These are phyloP conservation scores for Sprattus sprattus DNA, from an alignment of 2,113 vertebrate genomes.

Conservation along the genomic window DNA sequence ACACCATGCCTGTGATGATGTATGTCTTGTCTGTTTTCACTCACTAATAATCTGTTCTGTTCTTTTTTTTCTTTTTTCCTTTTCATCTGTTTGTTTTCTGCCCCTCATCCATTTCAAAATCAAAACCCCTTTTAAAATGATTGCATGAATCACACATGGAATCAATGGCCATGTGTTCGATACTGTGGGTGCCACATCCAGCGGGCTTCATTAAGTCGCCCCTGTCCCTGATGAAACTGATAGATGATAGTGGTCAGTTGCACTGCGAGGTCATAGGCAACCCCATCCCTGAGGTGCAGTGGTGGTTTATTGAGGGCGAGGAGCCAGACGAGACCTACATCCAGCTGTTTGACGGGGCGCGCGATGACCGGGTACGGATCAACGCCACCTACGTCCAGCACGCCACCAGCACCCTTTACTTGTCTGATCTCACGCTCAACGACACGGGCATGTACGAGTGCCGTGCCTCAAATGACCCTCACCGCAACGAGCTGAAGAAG, in stretches of 20 bases:
- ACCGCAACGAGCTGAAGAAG: slow-evolving; percentile 89
- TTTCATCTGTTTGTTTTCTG: slow-evolving; percentile 47
- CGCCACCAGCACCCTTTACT: slow-evolving; percentile 79
- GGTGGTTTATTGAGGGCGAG: slow-evolving; percentile 84
- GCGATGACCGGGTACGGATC: slow-evolving; percentile 78
- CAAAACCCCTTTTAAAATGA: slow-evolving; percentile 49
- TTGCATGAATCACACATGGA: slow-evolving; percentile 23
- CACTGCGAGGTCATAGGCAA: slow-evolving; percentile 87
- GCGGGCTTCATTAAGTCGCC: slow-evolving; percentile 87
- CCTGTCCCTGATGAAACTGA: slow-evolving; percentile 79
- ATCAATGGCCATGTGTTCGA: slow-evolving; percentile 25
- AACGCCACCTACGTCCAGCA: slow-evolving; percentile 85
- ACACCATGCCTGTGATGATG: slow-evolving; percentile 36
- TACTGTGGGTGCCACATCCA: slow-evolving; percentile 55
- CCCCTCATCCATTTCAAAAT: slow-evolving; percentile 41
- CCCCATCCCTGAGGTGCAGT: slow-evolving; percentile 88
- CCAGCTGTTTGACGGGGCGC: slow-evolving; percentile 87
- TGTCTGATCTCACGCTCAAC: slow-evolving; percentile 73
- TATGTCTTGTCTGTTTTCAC: slow-evolving; percentile 53
- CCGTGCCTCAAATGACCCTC: slow-evolving; percentile 92
- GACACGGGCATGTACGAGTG: slow-evolving; percentile 90
- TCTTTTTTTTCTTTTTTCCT: slow-evolving; percentile 40
- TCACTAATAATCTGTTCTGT: slow-evolving; percentile 55
- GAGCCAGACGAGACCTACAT: slow-evolving; percentile 74
- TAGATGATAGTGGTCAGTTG: slow-evolving; percentile 75